Conservation (phyloP, 2,888 invertebrate genomes). For the Sphinx pinastri region DNA sequence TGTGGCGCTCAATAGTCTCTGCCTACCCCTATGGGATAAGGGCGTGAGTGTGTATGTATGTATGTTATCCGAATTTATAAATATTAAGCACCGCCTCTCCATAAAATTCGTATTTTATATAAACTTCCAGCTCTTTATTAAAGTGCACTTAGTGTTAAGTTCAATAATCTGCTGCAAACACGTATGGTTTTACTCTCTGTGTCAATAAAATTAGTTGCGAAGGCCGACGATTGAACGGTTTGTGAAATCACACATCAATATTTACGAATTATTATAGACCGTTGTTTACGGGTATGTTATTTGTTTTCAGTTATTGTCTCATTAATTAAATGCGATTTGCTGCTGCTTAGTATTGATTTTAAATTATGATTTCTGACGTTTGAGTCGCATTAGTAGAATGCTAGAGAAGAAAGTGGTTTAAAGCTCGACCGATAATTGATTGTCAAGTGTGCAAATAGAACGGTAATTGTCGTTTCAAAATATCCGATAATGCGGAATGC, state of each 20-base stretch:
- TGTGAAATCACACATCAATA: background rate
- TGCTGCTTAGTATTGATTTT: background rate
- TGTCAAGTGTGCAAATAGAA: conserved; percentile 16
- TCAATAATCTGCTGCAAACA: no score
- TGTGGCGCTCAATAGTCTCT: no score
- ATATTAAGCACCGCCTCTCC: background rate
- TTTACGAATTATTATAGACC: background rate
- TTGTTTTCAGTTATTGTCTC: no score
- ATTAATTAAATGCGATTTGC: background rate
- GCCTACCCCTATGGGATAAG: no score
- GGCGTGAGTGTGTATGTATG: no score
- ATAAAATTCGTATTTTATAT: background rate
- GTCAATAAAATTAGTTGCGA: background rate
- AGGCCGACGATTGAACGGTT: background rate
- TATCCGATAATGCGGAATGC: background rate
- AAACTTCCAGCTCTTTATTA: background rate
- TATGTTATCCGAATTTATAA: background rate
- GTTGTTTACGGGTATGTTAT: background rate
- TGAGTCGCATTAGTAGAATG: background rate
- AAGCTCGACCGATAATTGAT: conserved; percentile 30
- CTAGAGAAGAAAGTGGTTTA: conserved; percentile 1
- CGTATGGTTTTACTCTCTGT: background rate
- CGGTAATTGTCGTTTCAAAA: background rate
- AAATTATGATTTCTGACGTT: background rate
- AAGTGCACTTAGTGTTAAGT: background rate